Percentiles rank a stretch among this genome's conserved stretches.
Evolutionary conservation across 2,888 invertebrate species (phyloP).

Genomic region (Papilio elwesi): DNA sequence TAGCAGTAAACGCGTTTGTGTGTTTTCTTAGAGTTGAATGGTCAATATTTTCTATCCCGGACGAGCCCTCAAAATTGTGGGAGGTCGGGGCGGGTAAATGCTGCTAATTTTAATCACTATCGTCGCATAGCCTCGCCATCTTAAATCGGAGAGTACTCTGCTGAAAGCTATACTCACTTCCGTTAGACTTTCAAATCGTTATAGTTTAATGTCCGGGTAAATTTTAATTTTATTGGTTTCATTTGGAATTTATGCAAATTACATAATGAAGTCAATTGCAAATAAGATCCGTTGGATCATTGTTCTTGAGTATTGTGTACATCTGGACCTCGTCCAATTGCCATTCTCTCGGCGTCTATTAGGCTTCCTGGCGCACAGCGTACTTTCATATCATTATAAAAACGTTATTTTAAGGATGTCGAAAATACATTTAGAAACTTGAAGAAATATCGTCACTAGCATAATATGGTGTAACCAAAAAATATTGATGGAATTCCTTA

Average conservation of each 20-base stretch:
- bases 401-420: neutral
- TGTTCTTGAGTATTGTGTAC: conserved; percentile 22
- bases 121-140: no score
- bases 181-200: neutral
- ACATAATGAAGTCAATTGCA: conserved; percentile 17
- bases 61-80: no score
- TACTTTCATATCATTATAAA: conserved; percentile 1
- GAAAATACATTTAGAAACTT: neutral
- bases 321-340: conserved; percentile 32
- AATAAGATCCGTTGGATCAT: conserved; percentile 17
- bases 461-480: no score
- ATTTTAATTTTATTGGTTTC: neutral
- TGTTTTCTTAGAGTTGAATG: no score
- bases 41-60: no score
- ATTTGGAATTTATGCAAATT: conserved; percentile 8
- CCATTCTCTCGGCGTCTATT: conserved; percentile 20
- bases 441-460: neutral
- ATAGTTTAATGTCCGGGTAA: neutral
- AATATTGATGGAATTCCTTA: no score
- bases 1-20: no score
- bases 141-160: no score
- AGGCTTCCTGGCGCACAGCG: conserved; percentile 1
- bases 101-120: no score
- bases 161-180: no score
- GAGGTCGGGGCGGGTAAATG: no score